Percentiles rank a stretch among this genome's conserved stretches.
These are phyloP conservation scores for Aricia agestis DNA, from an alignment of 1,140 invertebrate species.

Conservation along the genomic window DNA sequence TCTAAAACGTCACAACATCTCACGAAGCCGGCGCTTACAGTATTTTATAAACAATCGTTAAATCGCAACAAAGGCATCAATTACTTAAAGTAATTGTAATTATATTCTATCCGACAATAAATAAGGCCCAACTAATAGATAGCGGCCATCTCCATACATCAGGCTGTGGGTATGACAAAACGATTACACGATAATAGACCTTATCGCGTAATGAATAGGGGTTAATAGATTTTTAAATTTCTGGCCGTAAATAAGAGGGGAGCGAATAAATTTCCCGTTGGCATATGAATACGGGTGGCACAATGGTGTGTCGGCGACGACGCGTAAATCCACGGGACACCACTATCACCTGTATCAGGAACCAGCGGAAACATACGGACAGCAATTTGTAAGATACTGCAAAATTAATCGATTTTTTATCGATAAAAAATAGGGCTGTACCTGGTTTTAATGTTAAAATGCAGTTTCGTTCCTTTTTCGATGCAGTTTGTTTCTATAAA, in stretches of 20 bases:
- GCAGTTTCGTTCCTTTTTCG: too few species aligned
- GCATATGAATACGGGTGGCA: constrained; percentile 61
- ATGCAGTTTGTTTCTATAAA: too few species aligned
- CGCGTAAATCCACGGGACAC: constrained; percentile 46
- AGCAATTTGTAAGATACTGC: background rate
- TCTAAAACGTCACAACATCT: background rate
- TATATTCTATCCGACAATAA: constrained; percentile 56
- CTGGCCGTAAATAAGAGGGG: constrained; percentile 17
- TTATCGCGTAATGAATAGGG: constrained; percentile 29
- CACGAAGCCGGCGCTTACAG: constrained; percentile 1
- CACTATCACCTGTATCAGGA: constrained; percentile 43
- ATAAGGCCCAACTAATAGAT: constrained; percentile 45
- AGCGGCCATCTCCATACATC: constrained; percentile 48
- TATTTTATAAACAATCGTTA: constrained; percentile 16
- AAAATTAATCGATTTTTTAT: background rate
- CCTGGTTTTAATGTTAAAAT: too few species aligned
- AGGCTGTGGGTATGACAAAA: constrained; percentile 16
- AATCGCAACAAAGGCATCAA: constrained; percentile 31
- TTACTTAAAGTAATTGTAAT: constrained; percentile 60
- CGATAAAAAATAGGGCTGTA: too few species aligned
- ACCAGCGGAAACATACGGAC: constrained; percentile 21
- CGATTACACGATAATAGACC: constrained; percentile 7
- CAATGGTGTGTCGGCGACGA: constrained; percentile 53
- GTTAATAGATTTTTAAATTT: constrained; percentile 14
- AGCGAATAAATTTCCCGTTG: constrained; percentile 57